Evolutionary conservation across 2,888 invertebrate genomes (phyloP).

Genomic region (Conops quadrifasciatus): DNA sequence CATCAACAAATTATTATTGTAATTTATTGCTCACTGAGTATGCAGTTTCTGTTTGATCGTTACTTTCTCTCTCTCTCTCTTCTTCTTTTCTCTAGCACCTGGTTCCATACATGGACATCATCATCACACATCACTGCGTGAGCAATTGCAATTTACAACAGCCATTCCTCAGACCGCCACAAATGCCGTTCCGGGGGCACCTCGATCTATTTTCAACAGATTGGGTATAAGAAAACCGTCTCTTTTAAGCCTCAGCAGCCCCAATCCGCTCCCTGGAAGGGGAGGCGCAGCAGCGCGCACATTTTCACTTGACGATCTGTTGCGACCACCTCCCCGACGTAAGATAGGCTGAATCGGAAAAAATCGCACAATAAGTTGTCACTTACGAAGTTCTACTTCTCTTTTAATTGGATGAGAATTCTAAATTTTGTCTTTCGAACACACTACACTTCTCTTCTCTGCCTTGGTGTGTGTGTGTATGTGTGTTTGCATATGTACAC

Average conservation of each 20-base stretch:
- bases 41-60: conserved; percentile 34
- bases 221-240: conserved; percentile 89
- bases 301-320: conserved; percentile 88
- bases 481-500: conserved; percentile 24
- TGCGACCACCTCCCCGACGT: conserved; percentile 84
- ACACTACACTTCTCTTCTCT: conserved; percentile 36
- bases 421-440: conserved; percentile 14
- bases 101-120: conserved; percentile 59
- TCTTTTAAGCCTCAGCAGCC: conserved; percentile 81
- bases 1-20: too few species aligned
- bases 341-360: conserved; percentile 68
- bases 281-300: conserved; percentile 78
- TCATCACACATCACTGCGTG: conserved; percentile 71
- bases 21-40: too few species aligned
- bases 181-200: conserved; percentile 68
- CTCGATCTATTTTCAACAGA: conserved; percentile 80
- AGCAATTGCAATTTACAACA: conserved; percentile 68
- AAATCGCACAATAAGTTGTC: conserved; percentile 33
- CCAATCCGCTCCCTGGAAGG: conserved; percentile 62
- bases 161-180: conserved; percentile 65
- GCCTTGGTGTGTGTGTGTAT: conserved; percentile 24
- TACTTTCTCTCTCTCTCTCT: conserved; percentile 22
- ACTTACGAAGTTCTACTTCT: conserved; percentile 25
- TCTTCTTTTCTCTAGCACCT: conserved; percentile 48
- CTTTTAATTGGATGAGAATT: conserved; percentile 25